phyloP scores from a whole-genome alignment of 2,888 invertebrate genomes.

The Pseudolycoriella hygida region DNA sequence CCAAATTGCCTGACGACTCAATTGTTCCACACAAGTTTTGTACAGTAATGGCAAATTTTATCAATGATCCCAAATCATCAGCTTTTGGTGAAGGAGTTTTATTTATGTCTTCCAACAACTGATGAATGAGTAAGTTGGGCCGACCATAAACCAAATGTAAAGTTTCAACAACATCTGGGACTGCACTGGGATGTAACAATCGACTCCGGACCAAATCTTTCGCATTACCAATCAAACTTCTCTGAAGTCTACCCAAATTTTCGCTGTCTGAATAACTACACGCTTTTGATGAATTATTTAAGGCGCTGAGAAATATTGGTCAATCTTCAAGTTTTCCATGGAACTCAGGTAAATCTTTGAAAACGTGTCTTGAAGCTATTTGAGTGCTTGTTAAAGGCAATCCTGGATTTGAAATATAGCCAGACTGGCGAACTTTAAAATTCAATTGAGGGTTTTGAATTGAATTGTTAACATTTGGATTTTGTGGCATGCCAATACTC shows the following conservation, averaged over 20 bases:
- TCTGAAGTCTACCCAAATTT: background rate
- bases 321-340: too few species aligned
- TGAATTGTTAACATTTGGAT: too few species aligned
- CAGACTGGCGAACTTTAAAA: too few species aligned
- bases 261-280: too few species aligned
- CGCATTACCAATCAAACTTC: conserved; percentile 1
- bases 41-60: background rate
- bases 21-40: background rate
- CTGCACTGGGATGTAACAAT: background rate
- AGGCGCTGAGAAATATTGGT: too few species aligned
- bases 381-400: too few species aligned
- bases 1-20: background rate
- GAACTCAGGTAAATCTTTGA: too few species aligned
- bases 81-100: background rate
- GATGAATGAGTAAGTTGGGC: background rate
- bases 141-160: background rate
- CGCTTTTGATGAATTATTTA: too few species aligned
- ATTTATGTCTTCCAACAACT: background rate
- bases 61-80: background rate
- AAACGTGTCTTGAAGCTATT: too few species aligned
- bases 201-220: background rate
- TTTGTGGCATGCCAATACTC: too few species aligned
- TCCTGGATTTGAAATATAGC: too few species aligned
- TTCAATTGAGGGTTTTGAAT: too few species aligned
- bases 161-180: background rate